Evolutionary conservation across 2,113 vertebrate species (phyloP).

Genomic region (Ochotona princeps): DNA sequence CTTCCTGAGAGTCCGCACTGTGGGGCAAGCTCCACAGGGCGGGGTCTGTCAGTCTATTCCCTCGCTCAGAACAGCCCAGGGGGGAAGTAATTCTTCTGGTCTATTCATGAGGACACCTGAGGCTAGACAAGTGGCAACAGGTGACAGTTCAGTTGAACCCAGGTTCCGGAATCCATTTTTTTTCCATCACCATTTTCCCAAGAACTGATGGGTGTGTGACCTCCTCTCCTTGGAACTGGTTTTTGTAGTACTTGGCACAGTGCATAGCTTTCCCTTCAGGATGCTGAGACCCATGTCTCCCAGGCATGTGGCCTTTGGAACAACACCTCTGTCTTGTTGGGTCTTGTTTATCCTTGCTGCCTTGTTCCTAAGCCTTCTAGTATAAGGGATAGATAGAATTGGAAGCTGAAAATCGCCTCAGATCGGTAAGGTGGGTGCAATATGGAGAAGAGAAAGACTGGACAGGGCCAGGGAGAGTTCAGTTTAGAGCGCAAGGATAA

Average conservation of each 20-base stretch:
- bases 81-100: no score
- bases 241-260: not conserved
- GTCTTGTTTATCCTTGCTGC: rapidly evolving
- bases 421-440: rapidly evolving
- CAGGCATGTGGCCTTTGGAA: not conserved
- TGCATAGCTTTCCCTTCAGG: not conserved
- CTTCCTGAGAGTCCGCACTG: not conserved
- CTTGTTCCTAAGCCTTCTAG: not conserved
- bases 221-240: not conserved
- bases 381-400: no score
- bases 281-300: not conserved
- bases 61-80: not conserved
- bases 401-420: no score
- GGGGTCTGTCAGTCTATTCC: not conserved
- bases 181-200: not conserved
- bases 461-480: not conserved
- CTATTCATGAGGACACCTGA: not conserved
- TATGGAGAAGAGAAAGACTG: not conserved
- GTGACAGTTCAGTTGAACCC: not conserved
- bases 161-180: not conserved
- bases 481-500: not conserved
- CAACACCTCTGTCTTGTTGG: not conserved
- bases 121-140: rapidly evolving
- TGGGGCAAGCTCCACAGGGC: not conserved
- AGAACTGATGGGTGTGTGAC: not conserved